Evolutionary conservation across 2,797 vertebrate genomes (phyloP).

Genomic region (Hypotaenidia okinawae): DNA sequence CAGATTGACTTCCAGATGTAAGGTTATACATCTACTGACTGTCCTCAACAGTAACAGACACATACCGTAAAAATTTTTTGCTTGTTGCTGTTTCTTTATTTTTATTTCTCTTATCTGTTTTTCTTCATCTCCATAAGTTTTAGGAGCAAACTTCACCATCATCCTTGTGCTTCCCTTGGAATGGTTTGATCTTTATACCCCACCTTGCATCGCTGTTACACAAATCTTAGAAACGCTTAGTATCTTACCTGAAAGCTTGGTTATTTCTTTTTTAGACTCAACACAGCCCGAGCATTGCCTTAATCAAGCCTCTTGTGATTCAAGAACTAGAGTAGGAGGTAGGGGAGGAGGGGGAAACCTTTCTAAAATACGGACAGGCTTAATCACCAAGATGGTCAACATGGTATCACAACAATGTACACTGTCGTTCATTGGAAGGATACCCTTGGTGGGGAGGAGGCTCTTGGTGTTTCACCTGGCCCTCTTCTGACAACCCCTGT

Average conservation of each 20-base stretch:
- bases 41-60: accelerated
- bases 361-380: neutral
- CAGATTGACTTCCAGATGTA: neutral
- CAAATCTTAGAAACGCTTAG: neutral
- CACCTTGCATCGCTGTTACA: accelerated
- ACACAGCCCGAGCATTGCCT: accelerated
- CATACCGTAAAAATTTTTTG: neutral
- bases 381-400: neutral
- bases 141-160: neutral
- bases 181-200: neutral
- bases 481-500: accelerated
- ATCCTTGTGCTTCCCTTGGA: neutral
- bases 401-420: neutral
- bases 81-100: neutral
- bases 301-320: neutral
- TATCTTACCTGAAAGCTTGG: neutral
- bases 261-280: neutral
- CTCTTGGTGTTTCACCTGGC: neutral
- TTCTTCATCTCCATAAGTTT: neutral
- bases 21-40: neutral
- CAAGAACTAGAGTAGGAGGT: neutral
- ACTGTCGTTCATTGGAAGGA: neutral
- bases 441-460: accelerated
- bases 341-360: neutral
- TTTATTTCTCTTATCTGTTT: neutral